Evolutionary conservation across 2,888 invertebrate genomes (phyloP), one percentile per base, ranked within the genome.

Genomic region (Drosophila anceps): DNA sequence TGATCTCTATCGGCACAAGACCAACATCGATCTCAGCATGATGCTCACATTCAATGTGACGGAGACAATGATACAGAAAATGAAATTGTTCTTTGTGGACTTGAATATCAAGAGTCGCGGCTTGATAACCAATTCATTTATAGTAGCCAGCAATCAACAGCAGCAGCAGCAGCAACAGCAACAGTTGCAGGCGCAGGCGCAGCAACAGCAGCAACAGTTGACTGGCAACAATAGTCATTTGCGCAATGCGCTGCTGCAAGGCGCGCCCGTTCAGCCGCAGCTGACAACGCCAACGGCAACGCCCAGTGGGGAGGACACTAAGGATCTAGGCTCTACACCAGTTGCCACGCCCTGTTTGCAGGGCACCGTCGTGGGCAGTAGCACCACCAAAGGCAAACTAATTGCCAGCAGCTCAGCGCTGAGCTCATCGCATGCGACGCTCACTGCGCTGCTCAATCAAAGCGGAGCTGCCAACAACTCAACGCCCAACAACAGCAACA

Each of bases 1-100:
- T 35, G 95, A 95, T 50, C 94, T 94, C 75, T 95, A 95, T 79
- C 92, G 91, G 69, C 91, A 91, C 67, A 93, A 92, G 60, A 85
- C 93, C 2, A 93, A 91, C 76, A 84, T 93, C 13, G 91, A 93
- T 81, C 84, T 93, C 8, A 84, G 83, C 46, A 81, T 91, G 70
- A 90, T 93, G 87, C 84, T 91, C 20, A 90, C 92, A 0, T 95
- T 95, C 82, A 93, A 93, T 59, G 94, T 95, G 7, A 95, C 95
- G 6, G 94, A 94, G 27, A 94, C 94, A 85, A 95, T 95, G 93
- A 91, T 95, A 69, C 93, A 94, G 74, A 95, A 95, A 91, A 95
- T 95, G 94, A 94, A 94, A 73, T 63, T 89, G 2, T 93, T 93
- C 72, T 93, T 93, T 60, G 90, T 92, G 41, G 93, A 93, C 77